These are phyloP conservation scores for Varanus komodoensis DNA, from an alignment of 2,113 vertebrate genomes.

Conservation along the genomic window DNA sequence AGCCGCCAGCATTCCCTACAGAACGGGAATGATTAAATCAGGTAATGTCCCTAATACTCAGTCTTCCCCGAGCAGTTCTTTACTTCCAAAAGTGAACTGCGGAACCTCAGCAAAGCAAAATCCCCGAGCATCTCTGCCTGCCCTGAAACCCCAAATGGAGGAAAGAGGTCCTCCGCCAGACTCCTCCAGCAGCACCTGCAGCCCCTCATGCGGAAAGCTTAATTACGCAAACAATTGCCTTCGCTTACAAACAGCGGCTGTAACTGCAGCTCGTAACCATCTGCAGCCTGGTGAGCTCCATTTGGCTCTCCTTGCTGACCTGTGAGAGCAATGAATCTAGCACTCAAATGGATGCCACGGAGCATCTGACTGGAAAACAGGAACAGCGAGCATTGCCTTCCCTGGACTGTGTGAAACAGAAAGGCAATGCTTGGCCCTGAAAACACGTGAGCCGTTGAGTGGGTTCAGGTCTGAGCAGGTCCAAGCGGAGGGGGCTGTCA, in stretches of 20 bases:
- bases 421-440: neutral
- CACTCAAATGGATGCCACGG: neutral
- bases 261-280: neutral
- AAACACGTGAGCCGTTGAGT: no score
- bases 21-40: neutral
- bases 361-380: neutral
- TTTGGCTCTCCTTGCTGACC: neutral
- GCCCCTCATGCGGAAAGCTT: neutral
- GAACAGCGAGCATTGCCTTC: neutral
- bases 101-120: neutral
- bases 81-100: neutral
- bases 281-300: neutral
- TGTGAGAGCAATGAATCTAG: neutral
- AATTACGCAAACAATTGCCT: neutral
- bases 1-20: neutral
- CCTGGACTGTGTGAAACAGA: neutral
- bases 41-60: neutral
- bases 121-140: neutral
- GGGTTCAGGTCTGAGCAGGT: no score
- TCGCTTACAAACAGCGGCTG: accelerated
- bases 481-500: no score
- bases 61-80: neutral
- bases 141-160: neutral
- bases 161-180: neutral
- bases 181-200: neutral